Evolutionary conservation across 2,113 vertebrate genomes (phyloP).

Genomic region (Nothoprocta pentlandii): DNA sequence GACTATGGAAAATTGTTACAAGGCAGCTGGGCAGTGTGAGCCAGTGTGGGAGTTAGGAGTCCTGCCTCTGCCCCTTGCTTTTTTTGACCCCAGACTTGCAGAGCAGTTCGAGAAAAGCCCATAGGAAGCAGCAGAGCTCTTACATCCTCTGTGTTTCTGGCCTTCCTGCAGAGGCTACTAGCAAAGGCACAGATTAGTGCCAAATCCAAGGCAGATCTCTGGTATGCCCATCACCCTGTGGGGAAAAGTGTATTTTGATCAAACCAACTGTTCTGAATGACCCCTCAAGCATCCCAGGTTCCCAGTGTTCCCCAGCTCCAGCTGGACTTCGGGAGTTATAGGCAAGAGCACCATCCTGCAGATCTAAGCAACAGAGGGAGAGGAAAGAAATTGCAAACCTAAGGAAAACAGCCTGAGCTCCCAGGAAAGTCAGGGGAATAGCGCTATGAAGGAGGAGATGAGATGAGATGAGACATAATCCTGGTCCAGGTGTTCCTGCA

Average conservation of each 20-base stretch:
- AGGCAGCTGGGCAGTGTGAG: too few species aligned
- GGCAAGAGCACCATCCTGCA: background rate
- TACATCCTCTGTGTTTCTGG: background rate
- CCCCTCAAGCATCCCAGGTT: background rate
- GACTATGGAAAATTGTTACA: background rate
- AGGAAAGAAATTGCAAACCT: too few species aligned
- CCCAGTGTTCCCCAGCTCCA: background rate
- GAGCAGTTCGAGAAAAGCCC: background rate
- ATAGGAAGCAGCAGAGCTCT: background rate
- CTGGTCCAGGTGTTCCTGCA: constrained; percentile 76
- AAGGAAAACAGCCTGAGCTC: background rate
- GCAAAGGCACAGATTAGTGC: background rate
- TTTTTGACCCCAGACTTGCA: background rate
- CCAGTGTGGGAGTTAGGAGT: background rate
- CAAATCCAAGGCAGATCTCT: background rate
- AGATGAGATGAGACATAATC: constrained; percentile 66
- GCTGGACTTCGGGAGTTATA: background rate
- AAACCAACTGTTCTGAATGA: background rate
- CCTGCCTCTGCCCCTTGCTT: background rate
- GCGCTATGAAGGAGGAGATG: background rate
- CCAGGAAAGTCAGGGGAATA: background rate
- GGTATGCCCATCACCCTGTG: too few species aligned
- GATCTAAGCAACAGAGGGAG: background rate
- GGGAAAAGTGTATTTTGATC: background rate
- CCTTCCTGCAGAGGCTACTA: background rate